Evolutionary conservation across 1,140 invertebrate species (phyloP), one percentile per base, ranked within the genome.

Genomic region (Scaptomyza montana): DNA sequence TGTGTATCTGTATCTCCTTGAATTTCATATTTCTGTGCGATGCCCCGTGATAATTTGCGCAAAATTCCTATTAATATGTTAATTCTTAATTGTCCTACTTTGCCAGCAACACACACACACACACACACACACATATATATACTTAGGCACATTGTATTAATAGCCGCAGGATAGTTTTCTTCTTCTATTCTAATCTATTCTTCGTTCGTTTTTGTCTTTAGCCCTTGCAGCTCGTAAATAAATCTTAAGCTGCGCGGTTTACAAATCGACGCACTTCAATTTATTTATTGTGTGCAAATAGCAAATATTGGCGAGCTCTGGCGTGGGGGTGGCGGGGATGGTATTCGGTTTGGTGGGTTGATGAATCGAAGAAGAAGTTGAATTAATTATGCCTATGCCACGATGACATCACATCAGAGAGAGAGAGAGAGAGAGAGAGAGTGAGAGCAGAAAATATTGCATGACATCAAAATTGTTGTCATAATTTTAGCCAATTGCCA

Each of bases 11-110:
- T 54, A 19, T 45, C 21, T 57, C 43, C 66, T 63, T 63, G 74
- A 67, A 62, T 77, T 79, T 80, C 81, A 85, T 86, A 85, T 85
- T 77, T 81, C 33, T 8, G 0, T 63, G 61, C 75, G 68, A 10
- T 36, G 33, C 33, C 1, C 57, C 70, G 64, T 71, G 85, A 80
- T 89, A 89, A 89, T 89, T 89, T 85, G 85, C 84, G 85, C 84
- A 84, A 85, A 89, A 89, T 50, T 89, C 82, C 84, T 89, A 89
- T 89, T 89, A 89, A 89, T 89, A 89, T 89, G 84, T 89, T 89
- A 89, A 89, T 89, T 89, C 84, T 80, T 89, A 84, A 89, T 84
- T 89, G 84, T 89, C 47, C 84, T 68, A 77, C 78, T 82, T 80
- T 80, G 61, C 21, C 63, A 46, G 47, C 45, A 16, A 16, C 16